These are phyloP conservation scores for Patella depressa DNA, from an alignment of 2,888 invertebrate genomes.

Conservation along the genomic window DNA sequence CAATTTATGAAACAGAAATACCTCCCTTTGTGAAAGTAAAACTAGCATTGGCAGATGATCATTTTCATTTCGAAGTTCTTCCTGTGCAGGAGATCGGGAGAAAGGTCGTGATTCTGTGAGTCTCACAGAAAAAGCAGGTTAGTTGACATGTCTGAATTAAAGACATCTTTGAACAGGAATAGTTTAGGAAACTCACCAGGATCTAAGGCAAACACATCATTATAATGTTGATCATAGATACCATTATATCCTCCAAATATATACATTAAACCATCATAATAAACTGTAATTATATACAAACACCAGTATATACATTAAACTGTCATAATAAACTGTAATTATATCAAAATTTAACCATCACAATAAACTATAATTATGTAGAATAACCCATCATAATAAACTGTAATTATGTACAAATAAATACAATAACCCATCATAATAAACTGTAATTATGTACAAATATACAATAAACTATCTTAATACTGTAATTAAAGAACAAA, in stretches of 20 bases:
- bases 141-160: too few relatives aligned
- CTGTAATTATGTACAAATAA: constrained; percentile 72
- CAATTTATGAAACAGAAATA: too few relatives aligned
- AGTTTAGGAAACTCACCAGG: constrained; percentile 63
- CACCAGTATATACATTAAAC: constrained; percentile 12
- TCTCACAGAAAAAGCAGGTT: too few relatives aligned
- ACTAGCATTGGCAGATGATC: too few relatives aligned
- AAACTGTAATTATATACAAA: constrained; percentile 77
- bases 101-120: too few relatives aligned
- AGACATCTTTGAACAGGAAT: too few relatives aligned
- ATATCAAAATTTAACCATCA: constrained; percentile 13
- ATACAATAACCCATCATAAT: background rate
- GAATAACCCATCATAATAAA: constrained; percentile 67
- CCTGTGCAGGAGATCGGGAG: too few relatives aligned
- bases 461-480: background rate
- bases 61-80: too few relatives aligned
- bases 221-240: constrained; percentile 82
- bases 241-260: constrained; percentile 94
- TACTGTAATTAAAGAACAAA: background rate
- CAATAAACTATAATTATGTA: constrained; percentile 75
- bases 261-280: constrained; percentile 83
- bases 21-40: too few relatives aligned
- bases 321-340: constrained; percentile 74
- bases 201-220: constrained; percentile 84
- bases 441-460: constrained; percentile 75